phyloP scores from a whole-genome alignment of 2,888 invertebrate species.

The Leuctra nigra region DNA sequence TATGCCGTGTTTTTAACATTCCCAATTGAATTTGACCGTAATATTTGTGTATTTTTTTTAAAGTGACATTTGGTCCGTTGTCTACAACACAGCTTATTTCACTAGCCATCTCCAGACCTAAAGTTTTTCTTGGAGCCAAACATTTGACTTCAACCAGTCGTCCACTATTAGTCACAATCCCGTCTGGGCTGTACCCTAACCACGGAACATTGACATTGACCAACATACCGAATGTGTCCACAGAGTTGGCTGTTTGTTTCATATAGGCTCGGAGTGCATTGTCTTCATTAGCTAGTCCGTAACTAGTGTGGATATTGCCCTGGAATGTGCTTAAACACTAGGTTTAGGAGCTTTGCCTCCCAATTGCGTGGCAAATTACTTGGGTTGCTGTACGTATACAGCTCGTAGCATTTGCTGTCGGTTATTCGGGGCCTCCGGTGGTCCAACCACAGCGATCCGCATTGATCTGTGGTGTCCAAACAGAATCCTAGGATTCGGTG shows the following conservation, averaged over 20 bases:
- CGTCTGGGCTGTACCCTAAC: constrained; percentile 9
- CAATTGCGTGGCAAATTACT: not conserved
- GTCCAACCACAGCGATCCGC: not conserved
- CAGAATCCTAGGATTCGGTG: no score
- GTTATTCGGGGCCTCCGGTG: not conserved
- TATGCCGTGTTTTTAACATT: not conserved
- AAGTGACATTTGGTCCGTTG: no score
- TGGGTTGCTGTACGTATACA: not conserved
- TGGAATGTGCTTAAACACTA: not conserved
- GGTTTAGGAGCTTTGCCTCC: not conserved
- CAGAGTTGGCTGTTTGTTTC: not conserved
- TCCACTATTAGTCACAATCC: not conserved
- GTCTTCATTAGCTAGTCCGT: not conserved
- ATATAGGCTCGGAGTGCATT: not conserved
- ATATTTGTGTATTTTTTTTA: not conserved
- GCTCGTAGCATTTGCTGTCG: not conserved
- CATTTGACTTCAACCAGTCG: constrained; percentile 5
- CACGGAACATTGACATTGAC: not conserved
- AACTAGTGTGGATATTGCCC: not conserved
- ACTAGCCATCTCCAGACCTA: not conserved
- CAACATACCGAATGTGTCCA: not conserved
- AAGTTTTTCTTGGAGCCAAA: not conserved
- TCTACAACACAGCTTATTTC: not conserved
- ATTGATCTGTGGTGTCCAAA: not conserved
- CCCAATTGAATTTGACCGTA: constrained; percentile 1